Conservation (phyloP, 2,797 vertebrate genomes). For the Podarcis siculus region DNA sequence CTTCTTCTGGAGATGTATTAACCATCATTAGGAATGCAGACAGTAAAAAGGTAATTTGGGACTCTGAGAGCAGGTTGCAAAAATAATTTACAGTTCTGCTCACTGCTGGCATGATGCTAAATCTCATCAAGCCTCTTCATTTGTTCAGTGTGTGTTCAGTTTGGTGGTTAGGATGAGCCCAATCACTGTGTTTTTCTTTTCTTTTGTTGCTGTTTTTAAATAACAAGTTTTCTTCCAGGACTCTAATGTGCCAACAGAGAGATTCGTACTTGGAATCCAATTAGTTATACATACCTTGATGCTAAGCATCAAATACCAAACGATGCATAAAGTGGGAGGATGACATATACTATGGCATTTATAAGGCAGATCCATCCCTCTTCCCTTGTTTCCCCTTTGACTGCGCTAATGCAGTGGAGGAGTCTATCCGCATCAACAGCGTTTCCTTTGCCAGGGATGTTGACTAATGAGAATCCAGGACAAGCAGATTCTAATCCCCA, state of each 20-base stretch:
- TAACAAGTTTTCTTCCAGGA: conserved; percentile 52
- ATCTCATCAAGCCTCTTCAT: conserved; percentile 67
- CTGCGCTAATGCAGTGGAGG: conserved; percentile 42
- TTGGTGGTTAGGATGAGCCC: conserved; percentile 52
- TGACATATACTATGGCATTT: conserved; percentile 33
- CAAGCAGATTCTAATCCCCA: conserved; percentile 1
- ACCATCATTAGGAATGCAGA: conserved; percentile 70
- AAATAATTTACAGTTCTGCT: conserved; percentile 75
- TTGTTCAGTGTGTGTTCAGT: conserved; percentile 62
- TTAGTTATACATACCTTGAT: conserved; percentile 15
- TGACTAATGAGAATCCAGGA: conserved; percentile 54
- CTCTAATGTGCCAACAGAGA: conserved; percentile 50
- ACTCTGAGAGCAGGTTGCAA: conserved; percentile 69
- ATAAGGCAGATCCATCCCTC: conserved; percentile 33
- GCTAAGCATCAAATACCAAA: conserved; percentile 33
- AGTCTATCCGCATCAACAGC: conserved; percentile 46
- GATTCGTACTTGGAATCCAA: conserved; percentile 37
- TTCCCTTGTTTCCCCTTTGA: conserved; percentile 32
- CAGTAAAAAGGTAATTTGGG: conserved; percentile 74
- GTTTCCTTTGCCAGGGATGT: conserved; percentile 20
- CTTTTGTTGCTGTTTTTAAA: conserved; percentile 46
- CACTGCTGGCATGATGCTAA: conserved; percentile 63
- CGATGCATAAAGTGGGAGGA: conserved; percentile 34
- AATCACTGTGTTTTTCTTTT: conserved; percentile 34
- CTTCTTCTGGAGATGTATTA: conserved; percentile 58